phyloP scores from a whole-genome alignment of 2,113 vertebrate genomes.

The Menura novaehollandiae region DNA sequence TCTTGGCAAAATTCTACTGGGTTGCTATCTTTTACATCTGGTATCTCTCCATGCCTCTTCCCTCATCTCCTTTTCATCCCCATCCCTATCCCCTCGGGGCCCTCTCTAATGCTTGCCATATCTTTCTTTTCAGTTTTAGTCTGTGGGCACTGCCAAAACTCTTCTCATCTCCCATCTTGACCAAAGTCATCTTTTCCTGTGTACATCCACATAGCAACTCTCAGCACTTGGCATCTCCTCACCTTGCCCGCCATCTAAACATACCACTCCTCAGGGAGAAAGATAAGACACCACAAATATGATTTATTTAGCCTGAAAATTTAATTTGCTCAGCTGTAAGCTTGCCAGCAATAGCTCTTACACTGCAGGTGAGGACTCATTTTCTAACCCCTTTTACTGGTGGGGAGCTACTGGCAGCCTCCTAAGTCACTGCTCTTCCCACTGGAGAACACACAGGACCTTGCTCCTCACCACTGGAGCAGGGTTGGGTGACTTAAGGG shows the following conservation, averaged over 20 bases:
- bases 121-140: neutral
- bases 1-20: neutral
- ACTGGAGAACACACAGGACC: neutral
- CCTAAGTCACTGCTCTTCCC: neutral
- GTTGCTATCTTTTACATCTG: neutral
- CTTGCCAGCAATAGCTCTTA: neutral
- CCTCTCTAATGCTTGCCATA: neutral
- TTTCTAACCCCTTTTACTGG: neutral
- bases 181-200: neutral
- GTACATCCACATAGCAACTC: neutral
- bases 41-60: neutral
- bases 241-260: neutral
- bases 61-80: neutral
- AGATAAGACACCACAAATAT: neutral
- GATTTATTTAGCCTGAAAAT: neutral
- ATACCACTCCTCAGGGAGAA: neutral
- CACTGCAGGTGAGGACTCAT: neutral
- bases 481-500: neutral
- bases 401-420: neutral
- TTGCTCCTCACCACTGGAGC: neutral
- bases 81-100: neutral
- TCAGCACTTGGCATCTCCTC: neutral
- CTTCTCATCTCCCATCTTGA: neutral
- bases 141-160: neutral
- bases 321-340: neutral